phyloP scores from a whole-genome alignment of 1,140 invertebrate species.

The Drosophila saltans region DNA sequence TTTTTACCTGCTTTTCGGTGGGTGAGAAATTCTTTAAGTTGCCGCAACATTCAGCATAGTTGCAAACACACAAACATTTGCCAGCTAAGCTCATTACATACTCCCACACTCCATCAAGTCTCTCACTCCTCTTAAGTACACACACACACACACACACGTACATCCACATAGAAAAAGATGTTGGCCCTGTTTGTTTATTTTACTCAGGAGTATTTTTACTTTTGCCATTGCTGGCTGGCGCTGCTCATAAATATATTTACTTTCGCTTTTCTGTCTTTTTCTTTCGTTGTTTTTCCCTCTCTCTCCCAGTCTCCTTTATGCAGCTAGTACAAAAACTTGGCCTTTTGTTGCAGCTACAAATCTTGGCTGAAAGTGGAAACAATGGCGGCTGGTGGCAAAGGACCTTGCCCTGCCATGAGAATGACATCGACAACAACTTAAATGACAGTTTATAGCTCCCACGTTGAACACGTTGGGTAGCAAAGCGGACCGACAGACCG shows the following conservation, averaged over 20 bases:
- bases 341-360: slow-evolving; percentile 67
- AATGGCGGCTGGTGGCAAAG: slow-evolving; percentile 25
- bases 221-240: slow-evolving; percentile 35
- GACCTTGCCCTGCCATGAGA: slow-evolving; percentile 36
- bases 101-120: slow-evolving; percentile 1
- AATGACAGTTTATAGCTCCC: slow-evolving; percentile 80
- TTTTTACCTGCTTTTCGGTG: neutral
- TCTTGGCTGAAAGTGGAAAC: slow-evolving; percentile 61
- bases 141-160: neutral
- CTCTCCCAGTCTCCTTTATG: slow-evolving; percentile 8
- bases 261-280: slow-evolving; percentile 56
- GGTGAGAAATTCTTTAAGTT: slow-evolving; percentile 37
- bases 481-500: slow-evolving; percentile 16
- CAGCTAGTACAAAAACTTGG: slow-evolving; percentile 53
- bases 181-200: slow-evolving; percentile 67
- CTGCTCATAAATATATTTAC: slow-evolving; percentile 77
- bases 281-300: neutral
- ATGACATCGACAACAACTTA: slow-evolving; percentile 81
- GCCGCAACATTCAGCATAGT: slow-evolving; percentile 1
- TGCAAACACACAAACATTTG: slow-evolving; percentile 16
- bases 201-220: slow-evolving; percentile 71
- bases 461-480: slow-evolving; percentile 64
- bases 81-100: slow-evolving; percentile 45
- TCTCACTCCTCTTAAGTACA: neutral
- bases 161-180: slow-evolving; percentile 7